Base-by-base conservation (phyloP, 2,113 vertebrate species). In the Ciconia boyciana region DNA sequence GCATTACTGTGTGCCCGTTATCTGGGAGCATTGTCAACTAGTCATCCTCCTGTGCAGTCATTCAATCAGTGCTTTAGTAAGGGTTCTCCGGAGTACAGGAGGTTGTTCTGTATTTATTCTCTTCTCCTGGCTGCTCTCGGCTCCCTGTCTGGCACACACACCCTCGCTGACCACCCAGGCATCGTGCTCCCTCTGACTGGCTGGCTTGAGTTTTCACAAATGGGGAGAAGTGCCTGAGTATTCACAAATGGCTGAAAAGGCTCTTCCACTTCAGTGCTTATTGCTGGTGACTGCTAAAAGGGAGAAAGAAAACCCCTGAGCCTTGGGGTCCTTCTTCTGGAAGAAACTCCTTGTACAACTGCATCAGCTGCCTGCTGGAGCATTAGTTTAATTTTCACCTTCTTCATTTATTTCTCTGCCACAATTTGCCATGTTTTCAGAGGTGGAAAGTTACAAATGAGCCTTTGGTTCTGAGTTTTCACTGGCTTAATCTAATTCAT, bases 171-270 rank as follows among this genome's bases (percentile, higher is more conserved):
- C 36, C 46, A 16, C 2, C 1, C 44, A 31, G 11, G 4, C n/a
- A 20, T 11, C 0, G 0, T 0, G 18, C n/a, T 75, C 34, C 21
- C 51, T 10, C 10, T 2, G 0, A 6, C 44, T 26, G 39, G 13
- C 41, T 14, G 16, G 3, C 31, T 13, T 11, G 6, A 11, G 16
- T 18, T 46, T 19, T 49, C 88, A 51, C 16, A 43, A 29, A 20
- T 6, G 14, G 25, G 48, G n/a, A 26, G 28, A 29, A 66, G 48
- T 43, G 34, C n/a, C n/a, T 46, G 16, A 43, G 19, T 16, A 25
- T 43, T n/a, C 64, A 20, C 31, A 34, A 25, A n/a, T 10, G 36
- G 16, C 52, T 68, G 72, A 66, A 66, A 49, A 57, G 54, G 54
- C 24, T 41, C 17, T n/a, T 18, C 32, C 32, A 31, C 14, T 18